phyloP scores from a whole-genome alignment of 2,888 invertebrate genomes.

The Nineta flava region DNA sequence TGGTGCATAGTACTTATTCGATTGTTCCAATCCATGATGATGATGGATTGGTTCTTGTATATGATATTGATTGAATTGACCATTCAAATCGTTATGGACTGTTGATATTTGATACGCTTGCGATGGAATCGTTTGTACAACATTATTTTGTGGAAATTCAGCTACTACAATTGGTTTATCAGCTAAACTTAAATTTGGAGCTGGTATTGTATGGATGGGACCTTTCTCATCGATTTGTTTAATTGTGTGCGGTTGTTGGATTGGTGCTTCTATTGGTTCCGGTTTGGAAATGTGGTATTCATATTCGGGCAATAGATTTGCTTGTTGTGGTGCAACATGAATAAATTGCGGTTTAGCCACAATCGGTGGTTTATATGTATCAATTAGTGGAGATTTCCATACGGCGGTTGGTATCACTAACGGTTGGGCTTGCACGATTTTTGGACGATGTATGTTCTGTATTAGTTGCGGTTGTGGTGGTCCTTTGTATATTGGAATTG shows the following conservation, averaged over 20 bases:
- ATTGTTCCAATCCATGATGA: constrained; percentile 25
- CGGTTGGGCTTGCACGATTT: constrained; percentile 11
- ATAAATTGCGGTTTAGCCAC: constrained; percentile 14
- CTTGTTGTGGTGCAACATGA: constrained; percentile 17
- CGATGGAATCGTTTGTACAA: constrained; percentile 13
- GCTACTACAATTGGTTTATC: constrained; percentile 42
- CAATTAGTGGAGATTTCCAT: constrained; percentile 8
- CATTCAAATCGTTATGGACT: constrained; percentile 17
- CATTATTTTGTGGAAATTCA: constrained; percentile 14
- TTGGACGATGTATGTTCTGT: constrained; percentile 8
- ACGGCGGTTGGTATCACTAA: constrained; percentile 13
- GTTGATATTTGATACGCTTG: constrained; percentile 12
- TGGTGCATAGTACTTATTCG: constrained; percentile 29
- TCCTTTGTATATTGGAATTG: constrained; percentile 5
- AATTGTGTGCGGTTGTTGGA: constrained; percentile 13
- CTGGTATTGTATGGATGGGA: constrained; percentile 74
- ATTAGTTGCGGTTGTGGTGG: background rate
- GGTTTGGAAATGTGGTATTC: constrained; percentile 24
- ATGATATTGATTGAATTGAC: constrained; percentile 29
- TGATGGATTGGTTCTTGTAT: constrained; percentile 33
- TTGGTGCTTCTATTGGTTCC: constrained; percentile 17
- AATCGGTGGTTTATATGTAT: constrained; percentile 7
- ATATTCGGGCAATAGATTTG: constrained; percentile 18
- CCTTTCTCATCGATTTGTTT: constrained; percentile 36
- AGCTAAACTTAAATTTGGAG: constrained; percentile 59